Evolutionary conservation across 2,888 invertebrate species (phyloP), one percentile per base, ranked within the genome.

Genomic region (Heteropelma amictum): DNA sequence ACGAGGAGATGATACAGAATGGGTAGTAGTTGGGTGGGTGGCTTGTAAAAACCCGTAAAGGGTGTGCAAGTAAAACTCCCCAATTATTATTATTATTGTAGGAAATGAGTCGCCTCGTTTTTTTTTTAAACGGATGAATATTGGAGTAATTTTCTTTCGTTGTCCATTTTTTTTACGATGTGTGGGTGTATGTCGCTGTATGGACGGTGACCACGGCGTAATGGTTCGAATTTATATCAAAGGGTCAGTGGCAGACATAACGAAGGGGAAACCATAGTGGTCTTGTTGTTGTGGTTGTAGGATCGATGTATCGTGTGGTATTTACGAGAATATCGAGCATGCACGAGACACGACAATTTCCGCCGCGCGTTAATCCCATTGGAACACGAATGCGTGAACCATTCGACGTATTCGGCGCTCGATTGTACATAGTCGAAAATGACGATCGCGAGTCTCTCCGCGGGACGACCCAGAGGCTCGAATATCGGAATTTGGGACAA

Each of bases 391-490:
- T 64, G 69, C 64, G 73, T 69, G 64, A 74, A 60, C 73, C 64
- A 74, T 74, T 64, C 58, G 58, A 74, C 58, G 64, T 74, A 74
- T 74, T 69, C 47, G 30, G 23, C 45, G 73, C 17, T 17, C 45
- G n/a, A n/a, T n/a, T n/a, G n/a, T 14, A 47, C 42, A 51, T 51
- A n/a, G 49, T 45, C 38, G 26, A 40, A 26, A 45, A 56, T 61
- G 30, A 53, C n/a, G n/a, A n/a, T n/a, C n/a, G 19, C 21, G 19
- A 28, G 40, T 8, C 30, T 26, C 21, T 40, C 21, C 45, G 42
- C n/a, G n/a, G 17, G 30, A 10, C 8, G 30, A 10, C n/a, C 1
- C 4, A n/a, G 12, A 5, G 12, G 12, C 38, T 38, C 38, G 3
- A 3, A 38, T 28, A 17, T n/a, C 49, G 51, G 58, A 38, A 38